phyloP scores from a whole-genome alignment of 1,140 invertebrate genomes.

The roundworm (Caenorhabditis elegans) region WBcel235 BX284606.5:15270501-15271000 shows the following conservation, averaged over 20 bases:
- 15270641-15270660: background rate
- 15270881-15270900: background rate
- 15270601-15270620: no score
- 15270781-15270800: background rate
- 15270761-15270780: background rate
- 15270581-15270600: no score
- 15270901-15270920: background rate
- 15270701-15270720: background rate
- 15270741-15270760: slow-evolving; percentile 23
- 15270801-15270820: background rate
- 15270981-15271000: no score
- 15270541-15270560: no score
- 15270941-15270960: background rate
- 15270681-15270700: background rate
- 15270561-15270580: no score
- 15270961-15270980: background rate
- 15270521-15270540: no score
- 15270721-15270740: slow-evolving; percentile 24
- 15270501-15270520: no score
- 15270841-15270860: background rate
- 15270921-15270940: background rate
- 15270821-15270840: background rate
- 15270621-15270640: background rate
- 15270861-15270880: background rate
- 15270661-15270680: background rate